Percentiles rank a stretch among this genome's conserved stretches.
phyloP scores from a whole-genome alignment of 92 coral and sea anemone genomes.

The Bergia sp. region DNA sequence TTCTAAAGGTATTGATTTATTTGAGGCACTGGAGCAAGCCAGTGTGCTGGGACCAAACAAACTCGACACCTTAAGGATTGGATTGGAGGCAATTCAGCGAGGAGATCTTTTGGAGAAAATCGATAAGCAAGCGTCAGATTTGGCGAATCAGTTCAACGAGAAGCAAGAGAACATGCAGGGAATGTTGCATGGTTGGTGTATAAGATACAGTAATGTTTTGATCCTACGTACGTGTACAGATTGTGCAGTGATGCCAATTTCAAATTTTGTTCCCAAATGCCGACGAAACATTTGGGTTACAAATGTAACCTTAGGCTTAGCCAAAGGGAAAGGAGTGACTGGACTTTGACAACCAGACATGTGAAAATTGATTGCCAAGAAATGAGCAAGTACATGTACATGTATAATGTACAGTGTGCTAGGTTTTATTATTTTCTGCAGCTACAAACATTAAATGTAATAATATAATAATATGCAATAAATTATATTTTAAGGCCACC shows the following conservation, averaged over 20 bases:
- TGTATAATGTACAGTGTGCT: too few species aligned
- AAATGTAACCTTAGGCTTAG: too few species aligned
- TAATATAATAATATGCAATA: not conserved
- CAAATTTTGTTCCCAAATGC: too few species aligned
- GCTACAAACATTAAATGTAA: not conserved
- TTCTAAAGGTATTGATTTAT: conserved; percentile 25
- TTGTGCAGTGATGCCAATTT: too few species aligned
- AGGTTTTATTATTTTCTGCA: not conserved
- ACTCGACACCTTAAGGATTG: conserved; percentile 13
- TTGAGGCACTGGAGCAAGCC: conserved; percentile 26
- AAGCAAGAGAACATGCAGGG: not conserved
- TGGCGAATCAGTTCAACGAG: conserved; percentile 26
- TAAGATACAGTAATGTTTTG: not conserved
- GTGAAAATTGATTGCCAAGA: too few species aligned
- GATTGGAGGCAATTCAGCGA: conserved; percentile 43
- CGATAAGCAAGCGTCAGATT: conserved; percentile 23
- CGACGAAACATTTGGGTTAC: too few species aligned
- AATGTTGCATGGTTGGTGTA: conserved; percentile 24
- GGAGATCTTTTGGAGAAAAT: conserved; percentile 50
- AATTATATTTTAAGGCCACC: too few species aligned
- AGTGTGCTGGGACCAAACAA: conserved; percentile 33
- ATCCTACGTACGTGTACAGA: not conserved
- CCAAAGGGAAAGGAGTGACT: too few species aligned
- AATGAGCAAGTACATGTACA: too few species aligned
- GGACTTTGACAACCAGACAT: too few species aligned